Percentiles rank a stretch among this genome's conserved stretches.
Conservation (phyloP, 2,113 vertebrate genomes). For the Pseudorasbora parva region DNA sequence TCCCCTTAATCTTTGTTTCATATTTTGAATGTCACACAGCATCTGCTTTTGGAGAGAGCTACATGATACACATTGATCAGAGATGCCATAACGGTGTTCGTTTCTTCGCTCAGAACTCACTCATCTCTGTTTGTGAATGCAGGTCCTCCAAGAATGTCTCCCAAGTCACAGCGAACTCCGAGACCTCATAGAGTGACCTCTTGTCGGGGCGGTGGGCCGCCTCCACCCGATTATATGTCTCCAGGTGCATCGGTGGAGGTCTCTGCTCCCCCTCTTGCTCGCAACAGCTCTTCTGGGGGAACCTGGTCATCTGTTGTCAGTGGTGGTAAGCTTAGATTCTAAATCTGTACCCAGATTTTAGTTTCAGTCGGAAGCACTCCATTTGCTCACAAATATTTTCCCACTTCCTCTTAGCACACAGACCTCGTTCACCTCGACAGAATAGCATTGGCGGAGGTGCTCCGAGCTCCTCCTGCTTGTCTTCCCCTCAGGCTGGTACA, state of each 20-base stretch:
- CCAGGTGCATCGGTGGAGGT: constrained; percentile 88
- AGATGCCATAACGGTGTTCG: background rate
- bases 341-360: background rate
- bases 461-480: constrained; percentile 81
- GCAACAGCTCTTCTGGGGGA: constrained; percentile 91
- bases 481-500: constrained; percentile 86
- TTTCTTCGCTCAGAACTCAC: background rate
- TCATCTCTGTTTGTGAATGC: constrained; percentile 25
- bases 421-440: constrained; percentile 95
- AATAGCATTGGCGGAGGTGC: constrained; percentile 81
- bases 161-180: constrained; percentile 95
- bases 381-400: background rate
- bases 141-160: constrained; percentile 99
- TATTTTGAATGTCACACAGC: constrained; percentile 23
- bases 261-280: constrained; percentile 78
- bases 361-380: background rate
- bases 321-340: constrained; percentile 75
- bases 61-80: background rate
- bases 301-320: constrained; percentile 98
- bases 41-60: constrained; percentile 3
- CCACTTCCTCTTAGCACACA: constrained; percentile 82
- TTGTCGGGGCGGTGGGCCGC: constrained; percentile 85
- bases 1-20: background rate
- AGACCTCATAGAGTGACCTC: constrained; percentile 91
- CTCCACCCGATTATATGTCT: constrained; percentile 89